These are phyloP conservation scores for Chamaedrilus cognettii DNA, from an alignment of 2,888 invertebrate genomes.

Conservation along the genomic window DNA sequence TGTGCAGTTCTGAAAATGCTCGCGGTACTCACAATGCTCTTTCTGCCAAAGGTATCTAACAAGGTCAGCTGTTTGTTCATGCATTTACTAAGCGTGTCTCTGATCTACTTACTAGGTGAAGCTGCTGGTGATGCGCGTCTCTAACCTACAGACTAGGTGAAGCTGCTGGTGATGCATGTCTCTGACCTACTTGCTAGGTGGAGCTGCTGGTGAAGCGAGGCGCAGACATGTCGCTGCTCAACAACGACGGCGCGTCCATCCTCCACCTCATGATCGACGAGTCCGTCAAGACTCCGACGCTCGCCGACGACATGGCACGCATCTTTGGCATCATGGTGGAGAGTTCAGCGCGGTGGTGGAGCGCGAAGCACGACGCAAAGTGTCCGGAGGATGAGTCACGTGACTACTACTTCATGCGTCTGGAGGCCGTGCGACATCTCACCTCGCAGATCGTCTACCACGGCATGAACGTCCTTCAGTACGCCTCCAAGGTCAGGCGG, in stretches of 20 bases:
- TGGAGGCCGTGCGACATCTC: slow-evolving; percentile 22
- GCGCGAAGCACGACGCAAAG: slow-evolving; percentile 23
- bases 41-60: no score
- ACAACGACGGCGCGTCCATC: slow-evolving; percentile 16
- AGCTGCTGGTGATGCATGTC: no score
- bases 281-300: slow-evolving; percentile 15
- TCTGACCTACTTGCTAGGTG: no score
- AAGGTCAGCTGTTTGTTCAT: no score
- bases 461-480: slow-evolving; percentile 23
- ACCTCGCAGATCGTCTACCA: slow-evolving; percentile 24
- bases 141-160: no score
- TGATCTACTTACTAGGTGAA: no score
- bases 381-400: slow-evolving; percentile 24
- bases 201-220: slow-evolving; percentile 22
- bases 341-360: slow-evolving; percentile 23
- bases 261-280: slow-evolving; percentile 25
- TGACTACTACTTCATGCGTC: slow-evolving; percentile 22
- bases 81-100: no score
- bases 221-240: slow-evolving; percentile 23
- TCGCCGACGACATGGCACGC: slow-evolving; percentile 19
- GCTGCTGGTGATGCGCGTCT: no score
- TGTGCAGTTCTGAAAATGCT: no score
- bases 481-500: no score
- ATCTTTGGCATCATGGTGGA: slow-evolving; percentile 19
- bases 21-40: no score